Percentiles rank a stretch among this genome's conserved stretches.
These are phyloP conservation scores for Heteronetta atricapilla DNA, from an alignment of 2,113 vertebrate genomes.

Conservation along the genomic window DNA sequence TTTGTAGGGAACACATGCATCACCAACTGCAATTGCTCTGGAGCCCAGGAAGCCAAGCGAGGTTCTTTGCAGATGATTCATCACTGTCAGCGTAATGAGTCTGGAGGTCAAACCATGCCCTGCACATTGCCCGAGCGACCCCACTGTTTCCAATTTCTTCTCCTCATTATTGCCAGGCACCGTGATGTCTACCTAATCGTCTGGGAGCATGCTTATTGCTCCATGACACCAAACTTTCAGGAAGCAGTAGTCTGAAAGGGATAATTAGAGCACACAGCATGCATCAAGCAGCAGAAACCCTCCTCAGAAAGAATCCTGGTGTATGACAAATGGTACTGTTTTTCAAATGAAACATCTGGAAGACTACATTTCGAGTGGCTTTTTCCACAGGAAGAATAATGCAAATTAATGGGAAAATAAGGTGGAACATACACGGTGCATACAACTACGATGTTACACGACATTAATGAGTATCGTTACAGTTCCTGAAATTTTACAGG, in stretches of 20 bases:
- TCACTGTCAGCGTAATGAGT: background rate
- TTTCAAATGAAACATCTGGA: background rate
- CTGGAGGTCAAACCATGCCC: background rate
- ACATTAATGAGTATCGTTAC: background rate
- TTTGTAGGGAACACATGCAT: background rate
- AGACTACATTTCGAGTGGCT: background rate
- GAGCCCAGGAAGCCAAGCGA: background rate
- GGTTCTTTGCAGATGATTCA: background rate
- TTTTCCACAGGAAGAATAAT: background rate
- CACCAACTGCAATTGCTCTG: background rate
- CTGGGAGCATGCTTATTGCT: background rate
- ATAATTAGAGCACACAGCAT: background rate
- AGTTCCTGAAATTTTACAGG: background rate
- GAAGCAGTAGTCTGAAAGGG: background rate
- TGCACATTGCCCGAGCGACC: background rate
- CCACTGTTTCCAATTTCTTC: background rate
- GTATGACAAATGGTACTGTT: background rate
- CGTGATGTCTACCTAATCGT: background rate
- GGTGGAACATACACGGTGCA: background rate
- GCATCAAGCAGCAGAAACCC: background rate
- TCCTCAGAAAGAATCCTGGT: background rate
- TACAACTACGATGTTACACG: background rate
- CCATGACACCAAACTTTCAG: background rate
- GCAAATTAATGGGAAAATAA: background rate
- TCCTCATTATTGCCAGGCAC: background rate